Percentiles rank a stretch among this genome's conserved stretches.
phyloP scores from a whole-genome alignment of 1,140 invertebrate species.

The Leptopilina clavipes region DNA sequence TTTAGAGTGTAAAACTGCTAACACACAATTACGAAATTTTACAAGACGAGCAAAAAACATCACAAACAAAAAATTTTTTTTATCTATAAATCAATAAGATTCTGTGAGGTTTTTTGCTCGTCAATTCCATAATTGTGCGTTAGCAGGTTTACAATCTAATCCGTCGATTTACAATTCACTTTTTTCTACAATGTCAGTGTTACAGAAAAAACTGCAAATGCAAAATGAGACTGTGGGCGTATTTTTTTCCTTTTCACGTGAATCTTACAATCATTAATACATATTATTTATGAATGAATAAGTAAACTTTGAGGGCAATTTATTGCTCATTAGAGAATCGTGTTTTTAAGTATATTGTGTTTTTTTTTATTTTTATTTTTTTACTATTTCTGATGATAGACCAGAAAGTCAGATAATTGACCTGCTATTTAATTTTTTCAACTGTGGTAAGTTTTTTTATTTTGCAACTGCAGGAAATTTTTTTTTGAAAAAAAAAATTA shows the following conservation, averaged over 20 bases:
- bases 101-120: too few species aligned
- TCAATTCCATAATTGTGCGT: too few species aligned
- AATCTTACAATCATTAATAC: slow-evolving; percentile 47
- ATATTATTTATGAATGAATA: not conserved
- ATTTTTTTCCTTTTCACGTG: slow-evolving; percentile 39
- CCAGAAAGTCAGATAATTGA: slow-evolving; percentile 10
- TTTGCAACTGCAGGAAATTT: not conserved
- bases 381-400: not conserved
- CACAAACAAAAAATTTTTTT: too few species aligned
- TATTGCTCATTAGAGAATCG: not conserved
- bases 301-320: slow-evolving; percentile 16
- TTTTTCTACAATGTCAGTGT: slow-evolving; percentile 44
- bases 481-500: not conserved
- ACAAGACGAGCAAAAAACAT: too few species aligned
- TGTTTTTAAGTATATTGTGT: slow-evolving; percentile 10
- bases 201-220: not conserved
- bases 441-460: not conserved
- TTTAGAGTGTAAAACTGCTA: too few species aligned
- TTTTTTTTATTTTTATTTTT: too few species aligned
- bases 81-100: too few species aligned
- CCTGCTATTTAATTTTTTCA: not conserved
- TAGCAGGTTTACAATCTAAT: too few species aligned
- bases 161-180: slow-evolving; percentile 52
- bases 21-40: too few species aligned
- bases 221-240: slow-evolving; percentile 43